A percentile compares a stretch with the other conserved stretches of the same genome.
Conservation (phyloP, 2,888 invertebrate genomes). For the Cantharis nigra region DNA sequence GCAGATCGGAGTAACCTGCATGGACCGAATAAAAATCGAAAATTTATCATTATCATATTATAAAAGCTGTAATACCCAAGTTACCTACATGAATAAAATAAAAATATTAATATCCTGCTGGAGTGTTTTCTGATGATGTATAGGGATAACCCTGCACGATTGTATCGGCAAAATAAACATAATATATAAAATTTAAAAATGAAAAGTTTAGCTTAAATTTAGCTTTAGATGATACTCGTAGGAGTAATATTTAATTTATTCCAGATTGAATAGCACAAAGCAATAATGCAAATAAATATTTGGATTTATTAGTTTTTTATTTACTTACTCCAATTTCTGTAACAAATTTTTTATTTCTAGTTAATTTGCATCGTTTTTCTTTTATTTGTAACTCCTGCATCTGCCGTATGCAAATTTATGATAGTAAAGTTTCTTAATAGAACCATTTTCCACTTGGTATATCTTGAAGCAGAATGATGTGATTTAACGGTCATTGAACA, state of each 20-base stretch:
- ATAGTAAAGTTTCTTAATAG: slow-evolving; percentile 6
- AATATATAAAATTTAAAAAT: background rate
- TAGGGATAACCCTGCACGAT: background rate
- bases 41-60: background rate
- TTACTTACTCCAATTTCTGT: background rate
- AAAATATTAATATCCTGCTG: background rate
- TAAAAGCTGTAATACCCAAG: background rate
- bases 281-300: background rate
- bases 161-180: background rate
- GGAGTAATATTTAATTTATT: background rate
- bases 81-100: background rate
- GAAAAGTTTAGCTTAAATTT: background rate
- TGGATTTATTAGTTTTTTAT: background rate
- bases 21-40: background rate
- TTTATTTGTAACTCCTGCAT: background rate
- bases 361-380: background rate
- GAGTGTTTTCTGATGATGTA: background rate
- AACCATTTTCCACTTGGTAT: slow-evolving; percentile 15
- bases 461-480: slow-evolving; percentile 12
- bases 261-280: background rate
- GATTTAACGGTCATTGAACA: slow-evolving; percentile 14
- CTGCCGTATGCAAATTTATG: slow-evolving; percentile 14
- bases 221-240: background rate
- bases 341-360: background rate
- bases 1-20: too few relatives aligned